Base-by-base conservation (phyloP, 2,888 invertebrate species). In the Priapulus caudatus region DNA sequence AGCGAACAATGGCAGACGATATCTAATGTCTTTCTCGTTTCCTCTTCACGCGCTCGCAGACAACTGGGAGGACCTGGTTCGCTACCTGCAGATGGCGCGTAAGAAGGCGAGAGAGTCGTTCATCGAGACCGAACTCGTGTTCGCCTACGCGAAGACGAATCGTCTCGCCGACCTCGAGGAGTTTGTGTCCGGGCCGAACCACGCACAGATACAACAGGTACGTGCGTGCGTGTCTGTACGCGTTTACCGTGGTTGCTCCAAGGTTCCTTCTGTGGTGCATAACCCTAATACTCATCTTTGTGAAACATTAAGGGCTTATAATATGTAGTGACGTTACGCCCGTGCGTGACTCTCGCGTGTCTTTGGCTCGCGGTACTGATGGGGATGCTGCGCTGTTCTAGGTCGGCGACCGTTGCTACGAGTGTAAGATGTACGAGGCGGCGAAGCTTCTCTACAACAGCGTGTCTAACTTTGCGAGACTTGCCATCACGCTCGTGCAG, bases 381-480 rank as follows among this genome's bases (percentile, higher is more conserved):
- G 10, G 23, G 16, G 16, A 33, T n/a, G 16, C 45, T 49, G 52
- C 1, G 33, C n/a, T 45, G n/a, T 33, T 56, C 4, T 54, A 70
- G 69, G 71, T 72, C 47, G 72, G 71, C 44, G 72, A 72, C 57
- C 60, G 71, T 5, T 72, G 72, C 58, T 72, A 71, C 60, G 70
- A 72, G 58, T 63, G 69, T 58, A 64, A 68, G 56, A 70, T 72
- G 71, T 72, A 70, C 56, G 71, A 72, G 22, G 66, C 72, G 10
- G 71, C 72, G 45, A 71, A 71, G 59, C 62, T 72, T 19, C 62
- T 72, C 51, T 72, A 69, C 64, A 72, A 70, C 62, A 71, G 71
- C 55, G 70, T 72, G 47, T 71, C 71, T 4, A 72, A 72, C 63
- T 72, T 70, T 60, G 71, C 70, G 47, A 63, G 71, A 24, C 60